Percentiles rank a stretch among this genome's conserved stretches.
Evolutionary conservation across 2,113 vertebrate genomes (phyloP).

Genomic region (Cavia aperea): DNA sequence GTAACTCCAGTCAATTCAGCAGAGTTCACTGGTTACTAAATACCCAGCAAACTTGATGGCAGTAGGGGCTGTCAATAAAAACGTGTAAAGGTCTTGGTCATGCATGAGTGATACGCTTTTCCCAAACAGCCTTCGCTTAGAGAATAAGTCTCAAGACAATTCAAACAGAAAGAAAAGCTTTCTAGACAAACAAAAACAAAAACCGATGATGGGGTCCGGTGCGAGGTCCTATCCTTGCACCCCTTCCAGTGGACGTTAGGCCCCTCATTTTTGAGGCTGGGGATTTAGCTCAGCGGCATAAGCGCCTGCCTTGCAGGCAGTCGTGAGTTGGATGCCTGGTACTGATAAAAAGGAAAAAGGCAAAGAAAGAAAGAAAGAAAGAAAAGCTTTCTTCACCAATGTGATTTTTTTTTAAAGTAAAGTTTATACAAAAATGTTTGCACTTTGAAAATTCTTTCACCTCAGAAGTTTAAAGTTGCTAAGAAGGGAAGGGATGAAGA

Average conservation of each 20-base stretch:
- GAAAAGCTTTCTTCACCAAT: not conserved
- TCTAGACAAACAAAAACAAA: not conserved
- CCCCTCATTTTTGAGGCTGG: no score
- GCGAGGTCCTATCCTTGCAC: no score
- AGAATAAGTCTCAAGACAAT: not conserved
- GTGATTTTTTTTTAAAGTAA: not conserved
- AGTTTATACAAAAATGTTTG: not conserved
- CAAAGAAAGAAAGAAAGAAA: not conserved
- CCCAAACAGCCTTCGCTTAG: not conserved
- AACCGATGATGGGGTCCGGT: no score
- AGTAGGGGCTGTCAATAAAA: not conserved
- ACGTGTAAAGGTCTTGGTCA: not conserved
- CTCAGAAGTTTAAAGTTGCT: not conserved
- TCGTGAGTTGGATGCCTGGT: no score
- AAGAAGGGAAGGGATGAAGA: not conserved
- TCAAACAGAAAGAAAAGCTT: conserved; percentile 1
- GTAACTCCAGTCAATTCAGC: not conserved
- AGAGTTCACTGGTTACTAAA: not conserved
- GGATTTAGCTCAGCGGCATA: no score
- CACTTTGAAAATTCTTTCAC: conserved; percentile 33
- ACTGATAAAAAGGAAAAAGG: no score
- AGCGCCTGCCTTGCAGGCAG: no score
- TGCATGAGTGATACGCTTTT: not conserved
- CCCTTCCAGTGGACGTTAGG: no score
- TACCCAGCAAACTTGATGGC: not conserved